phyloP scores from a whole-genome alignment of 2,888 invertebrate species.

The Syrista parreyssii region DNA sequence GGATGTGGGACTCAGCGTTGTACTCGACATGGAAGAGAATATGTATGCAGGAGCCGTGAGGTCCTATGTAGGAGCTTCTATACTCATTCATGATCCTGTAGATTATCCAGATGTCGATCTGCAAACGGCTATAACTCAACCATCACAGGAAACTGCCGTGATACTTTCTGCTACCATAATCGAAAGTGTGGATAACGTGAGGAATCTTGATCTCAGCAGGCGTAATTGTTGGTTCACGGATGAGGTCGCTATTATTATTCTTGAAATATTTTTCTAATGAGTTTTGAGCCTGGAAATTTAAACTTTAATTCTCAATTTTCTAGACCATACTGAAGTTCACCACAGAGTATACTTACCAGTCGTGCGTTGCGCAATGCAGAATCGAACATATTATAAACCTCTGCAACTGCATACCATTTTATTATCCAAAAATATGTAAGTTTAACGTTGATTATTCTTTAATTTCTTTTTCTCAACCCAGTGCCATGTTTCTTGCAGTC shows the following conservation, averaged over 20 bases:
- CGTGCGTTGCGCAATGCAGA: conserved; percentile 69
- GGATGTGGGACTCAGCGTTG: conserved; percentile 55
- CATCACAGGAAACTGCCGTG: conserved; percentile 66
- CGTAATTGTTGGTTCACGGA: conserved; percentile 69
- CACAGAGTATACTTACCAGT: conserved; percentile 68
- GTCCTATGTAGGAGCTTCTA: conserved; percentile 58
- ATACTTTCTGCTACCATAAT: conserved; percentile 66
- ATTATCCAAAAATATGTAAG: conserved; percentile 66
- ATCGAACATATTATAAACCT: conserved; percentile 59
- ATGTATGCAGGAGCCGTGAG: conserved; percentile 53
- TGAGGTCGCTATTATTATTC: conserved; percentile 55
- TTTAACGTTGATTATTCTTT: conserved; percentile 2
- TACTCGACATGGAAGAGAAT: conserved; percentile 51
- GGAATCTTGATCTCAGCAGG: conserved; percentile 50
- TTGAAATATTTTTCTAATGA: neutral
- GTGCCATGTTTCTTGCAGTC: conserved; percentile 29
- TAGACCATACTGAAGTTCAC: neutral
- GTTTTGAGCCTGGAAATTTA: neutral
- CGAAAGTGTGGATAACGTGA: conserved; percentile 60
- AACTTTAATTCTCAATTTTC: neutral
- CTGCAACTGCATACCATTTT: conserved; percentile 70
- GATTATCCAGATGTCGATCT: conserved; percentile 69
- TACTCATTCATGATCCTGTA: conserved; percentile 68
- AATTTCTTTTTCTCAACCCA: neutral
- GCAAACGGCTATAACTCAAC: conserved; percentile 58